Percentiles rank a stretch among this genome's conserved stretches.
Conservation (phyloP, 2,797 vertebrate species). For the Notoglanidium macrostoma region DNA sequence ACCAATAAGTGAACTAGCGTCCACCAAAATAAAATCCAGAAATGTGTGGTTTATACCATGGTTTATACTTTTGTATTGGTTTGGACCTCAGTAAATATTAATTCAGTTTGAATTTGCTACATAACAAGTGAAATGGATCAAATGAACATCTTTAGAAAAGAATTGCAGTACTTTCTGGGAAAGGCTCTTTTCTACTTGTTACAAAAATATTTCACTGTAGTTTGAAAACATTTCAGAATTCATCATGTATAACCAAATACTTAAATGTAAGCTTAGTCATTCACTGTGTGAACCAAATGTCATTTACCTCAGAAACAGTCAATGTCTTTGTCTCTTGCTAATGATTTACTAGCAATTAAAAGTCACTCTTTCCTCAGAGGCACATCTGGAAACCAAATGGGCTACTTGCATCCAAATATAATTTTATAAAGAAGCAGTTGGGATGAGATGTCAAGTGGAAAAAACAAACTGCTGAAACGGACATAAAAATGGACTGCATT, state of each 20-base stretch:
- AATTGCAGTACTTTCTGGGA: not conserved
- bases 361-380: conserved; percentile 14
- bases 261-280: not conserved
- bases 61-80: not conserved
- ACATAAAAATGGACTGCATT: not conserved
- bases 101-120: not conserved
- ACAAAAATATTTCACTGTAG: not conserved
- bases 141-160: not conserved
- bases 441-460: conserved; percentile 49
- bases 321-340: not conserved
- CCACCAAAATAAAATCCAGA: not conserved
- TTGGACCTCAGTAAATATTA: not conserved
- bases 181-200: not conserved
- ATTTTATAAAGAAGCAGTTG: conserved; percentile 58
- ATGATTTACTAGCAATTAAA: conserved; percentile 41
- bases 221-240: not conserved
- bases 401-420: conserved; percentile 56
- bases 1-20: too few relatives aligned
- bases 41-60: not conserved
- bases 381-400: conserved; percentile 59
- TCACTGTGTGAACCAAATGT: not conserved
- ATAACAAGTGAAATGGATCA: not conserved
- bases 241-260: not conserved
- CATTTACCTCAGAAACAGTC: not conserved
- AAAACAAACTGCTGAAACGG: conserved; percentile 9